Percentiles rank a stretch among this genome's conserved stretches.
Conservation (phyloP, 2,888 invertebrate genomes). For the Erannis defoliaria region DNA sequence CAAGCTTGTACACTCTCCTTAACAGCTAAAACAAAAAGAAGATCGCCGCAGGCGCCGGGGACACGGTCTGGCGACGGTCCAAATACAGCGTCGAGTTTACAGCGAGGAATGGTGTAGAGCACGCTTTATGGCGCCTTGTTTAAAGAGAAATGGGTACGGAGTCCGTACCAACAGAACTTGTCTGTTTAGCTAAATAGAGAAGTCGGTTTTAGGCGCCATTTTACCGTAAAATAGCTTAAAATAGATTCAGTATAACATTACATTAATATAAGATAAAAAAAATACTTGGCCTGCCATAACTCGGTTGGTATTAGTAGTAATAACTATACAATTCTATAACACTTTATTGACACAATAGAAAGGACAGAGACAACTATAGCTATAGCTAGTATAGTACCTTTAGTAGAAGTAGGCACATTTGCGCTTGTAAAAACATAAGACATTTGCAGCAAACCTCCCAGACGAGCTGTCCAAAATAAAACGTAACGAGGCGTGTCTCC, state of each 20-base stretch:
- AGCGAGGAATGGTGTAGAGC: conserved; percentile 32
- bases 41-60: conserved; percentile 45
- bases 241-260: too few relatives aligned
- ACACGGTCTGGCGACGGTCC: conserved; percentile 50
- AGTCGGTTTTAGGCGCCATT: too few relatives aligned
- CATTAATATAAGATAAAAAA: not conserved
- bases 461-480: conserved; percentile 39
- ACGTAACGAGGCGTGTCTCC: conserved; percentile 29
- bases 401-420: conserved; percentile 13
- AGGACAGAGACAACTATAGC: too few relatives aligned
- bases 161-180: too few relatives aligned
- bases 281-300: not conserved
- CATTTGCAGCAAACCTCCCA: conserved; percentile 20
- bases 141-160: not conserved
- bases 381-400: too few relatives aligned
- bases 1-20: conserved; percentile 25
- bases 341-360: too few relatives aligned
- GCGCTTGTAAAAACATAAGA: conserved; percentile 32
- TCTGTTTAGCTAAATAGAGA: not conserved
- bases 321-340: too few relatives aligned
- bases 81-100: conserved; percentile 40
- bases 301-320: too few relatives aligned
- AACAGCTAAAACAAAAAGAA: conserved; percentile 41
- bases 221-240: too few relatives aligned
- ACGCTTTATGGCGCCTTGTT: conserved; percentile 35